Evolutionary conservation across 2,888 invertebrate species (phyloP), one percentile per base, ranked within the genome.

Genomic region (Melanotus villosus): DNA sequence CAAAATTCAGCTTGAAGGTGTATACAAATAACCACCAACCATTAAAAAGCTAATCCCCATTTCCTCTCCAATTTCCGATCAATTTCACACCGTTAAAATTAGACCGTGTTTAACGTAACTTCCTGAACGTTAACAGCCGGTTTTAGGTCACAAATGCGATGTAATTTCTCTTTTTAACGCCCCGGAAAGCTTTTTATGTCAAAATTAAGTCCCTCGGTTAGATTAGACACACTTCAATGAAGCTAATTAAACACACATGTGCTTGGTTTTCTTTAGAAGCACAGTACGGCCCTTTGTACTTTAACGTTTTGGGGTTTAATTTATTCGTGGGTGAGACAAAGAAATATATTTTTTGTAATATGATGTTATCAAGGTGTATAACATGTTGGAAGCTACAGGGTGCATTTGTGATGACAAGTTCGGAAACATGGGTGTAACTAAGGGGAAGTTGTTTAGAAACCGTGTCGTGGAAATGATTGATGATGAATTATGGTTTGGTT

Each of bases 191-290:
- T 43, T 68, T 65, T 68, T 59, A 70, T 47, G 65, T 70, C 68
- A 64, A 66, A 68, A 75, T 68, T 71, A 66, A 60, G 47, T 45
- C 58, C 32, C 38, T 54, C 38, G 45, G 54, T 65, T 68, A 68
- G 52, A 70, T 67, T 62, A 67, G 68, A 64, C 67, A 69, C 70
- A 66, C 64, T 66, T 56, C 70, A 59, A 10, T 59, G 65, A 56
- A 57, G 19, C 64, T 75, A 73, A 75, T 75, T 75, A 66, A 70
- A 70, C 45, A 64, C 75, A 75, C 68, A 67, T 75, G 75, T 47
- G 23, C 10, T 10, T 47, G 52, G 14, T n/a, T 14, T 12, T 36
- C 34, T n/a, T n/a, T n/a, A n/a, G 23, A 23, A 36, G 36, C 36
- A 56, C n/a, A 36, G 36, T 12, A 4, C 7, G n/a, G 18, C 18